Base-by-base conservation (phyloP, 1,140 invertebrate genomes). In the Luehdorfia chinensis region DNA sequence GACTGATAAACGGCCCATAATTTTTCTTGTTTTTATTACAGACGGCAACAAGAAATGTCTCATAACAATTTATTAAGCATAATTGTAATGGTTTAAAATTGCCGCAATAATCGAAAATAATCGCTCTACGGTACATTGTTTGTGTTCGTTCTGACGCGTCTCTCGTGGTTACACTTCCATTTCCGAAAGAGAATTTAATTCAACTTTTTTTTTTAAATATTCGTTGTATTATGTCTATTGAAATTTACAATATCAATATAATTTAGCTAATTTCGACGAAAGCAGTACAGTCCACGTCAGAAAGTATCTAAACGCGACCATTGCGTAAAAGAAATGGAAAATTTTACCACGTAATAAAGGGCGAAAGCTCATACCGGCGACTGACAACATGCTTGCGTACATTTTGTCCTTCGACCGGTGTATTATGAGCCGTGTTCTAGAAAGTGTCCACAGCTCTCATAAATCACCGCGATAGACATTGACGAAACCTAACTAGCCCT, bases 401-500 rank as follows among this genome's bases (percentile, higher is more conserved):
- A 4, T 28, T 27, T 28, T 5, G 14, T 16, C 23, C 25, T 28
- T 28, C 25, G 14, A 28, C 39, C 14, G 39, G 23, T 30, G 15
- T 25, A 23, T 25, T 27, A 37, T 25, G 18, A 46, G 7, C 25
- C 25, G 52, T 45, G 34, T 45, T 54, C 56, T 58, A 59, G 66
- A 66, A 74, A 74, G 67, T 56, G 60, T 62, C 43, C 45, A 41
- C 47, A 57, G 53, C 37, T 51, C 41, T 62, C 55, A 63, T 75
- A 72, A 72, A 75, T 72, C 68, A 72, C 59, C 36, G 23, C 52
- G 66, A 66, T 55, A 66, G 71, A 69, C 66, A 59, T 55, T 58
- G 66, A 61, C 68, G 68, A 72, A 68, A 67, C 52, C 15, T 48
- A 52, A 55, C 50, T 47, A 52, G 44, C 36, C 28, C 41, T 55